Percentiles rank a stretch among this genome's conserved stretches.
Evolutionary conservation across 2,888 invertebrate species (phyloP).

Genomic region (Chrysomela aeneicollis): DNA sequence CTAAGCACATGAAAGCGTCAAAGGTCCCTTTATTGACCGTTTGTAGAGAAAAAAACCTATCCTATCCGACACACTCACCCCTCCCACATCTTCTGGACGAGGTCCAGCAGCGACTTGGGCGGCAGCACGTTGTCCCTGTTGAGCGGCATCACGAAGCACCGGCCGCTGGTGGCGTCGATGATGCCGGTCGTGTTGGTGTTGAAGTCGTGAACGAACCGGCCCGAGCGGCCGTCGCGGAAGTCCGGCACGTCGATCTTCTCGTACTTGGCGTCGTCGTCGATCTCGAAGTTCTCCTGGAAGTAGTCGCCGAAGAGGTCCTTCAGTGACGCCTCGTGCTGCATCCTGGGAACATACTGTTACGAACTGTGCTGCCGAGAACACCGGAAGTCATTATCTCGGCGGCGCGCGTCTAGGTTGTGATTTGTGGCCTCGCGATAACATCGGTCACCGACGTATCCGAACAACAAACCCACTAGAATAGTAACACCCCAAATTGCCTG

Average conservation of each 20-base stretch:
- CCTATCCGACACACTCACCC: too few relatives aligned
- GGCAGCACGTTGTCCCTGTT: conserved; percentile 78
- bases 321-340: conserved; percentile 22
- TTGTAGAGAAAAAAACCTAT: not conserved
- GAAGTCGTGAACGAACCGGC: conserved; percentile 94
- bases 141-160: conserved; percentile 92
- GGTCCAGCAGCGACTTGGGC: conserved; percentile 82
- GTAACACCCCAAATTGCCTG: too few relatives aligned
- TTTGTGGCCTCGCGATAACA: too few relatives aligned
- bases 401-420: too few relatives aligned
- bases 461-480: too few relatives aligned
- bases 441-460: too few relatives aligned
- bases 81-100: conserved; percentile 79
- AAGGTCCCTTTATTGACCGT: not conserved
- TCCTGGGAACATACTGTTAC: conserved; percentile 13
- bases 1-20: not conserved
- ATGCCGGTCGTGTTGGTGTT: conserved; percentile 73
- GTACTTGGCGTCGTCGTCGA: conserved; percentile 76
- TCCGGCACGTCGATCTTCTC: conserved; percentile 89
- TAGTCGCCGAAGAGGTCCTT: conserved; percentile 34
- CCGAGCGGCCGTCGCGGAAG: conserved; percentile 80
- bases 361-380: too few relatives aligned
- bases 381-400: too few relatives aligned
- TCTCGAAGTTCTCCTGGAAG: conserved; percentile 83
- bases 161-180: conserved; percentile 59